Base-by-base conservation (phyloP, 1,140 invertebrate genomes). In the Probaryconus sp. region DNA sequence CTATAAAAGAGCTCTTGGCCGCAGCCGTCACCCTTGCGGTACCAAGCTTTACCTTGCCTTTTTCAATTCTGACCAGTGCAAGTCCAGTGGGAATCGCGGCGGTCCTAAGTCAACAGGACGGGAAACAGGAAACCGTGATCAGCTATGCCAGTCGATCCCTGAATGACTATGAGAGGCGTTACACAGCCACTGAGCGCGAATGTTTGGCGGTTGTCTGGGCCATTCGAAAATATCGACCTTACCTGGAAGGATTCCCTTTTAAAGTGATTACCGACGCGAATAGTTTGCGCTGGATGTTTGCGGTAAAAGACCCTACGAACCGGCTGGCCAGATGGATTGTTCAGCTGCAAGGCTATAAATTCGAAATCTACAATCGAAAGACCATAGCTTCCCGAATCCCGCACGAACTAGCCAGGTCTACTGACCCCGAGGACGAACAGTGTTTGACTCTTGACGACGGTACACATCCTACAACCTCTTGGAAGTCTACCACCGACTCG, bases 21-120 rank as follows among this genome's bases (percentile, higher is more conserved):
- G 1, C 13, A 14, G 0, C 10, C 7, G 11, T 16, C 4, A 37
- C 10, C 1, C 3, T 17, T 10, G 67, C 5, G 43, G 85, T 65
- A 21, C 65, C 43, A 10, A 42, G 75, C 24, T 55, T 55, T 4
- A 26, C 63, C 4, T 14, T 20, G 1, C 37, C 31, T 3, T 63
- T 43, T 21, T 37, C 53, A 45, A 21, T 79, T 2, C 40, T 48
- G 11, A 68, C 74, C 5, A 73, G 78, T 31, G 78, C 73, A 42
- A 53, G 47, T 5, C 6, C 2, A 2, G 37, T 18, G 1, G 37
- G 37, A 7, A 3, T 40, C 9, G 37, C 16, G 9, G 37, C 37
- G 1, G 37, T 40, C 1, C 17, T 40, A 2, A 40, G 14, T 3
- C 37, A 40, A 18, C 2, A n/a, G 9, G 10, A 43, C 13, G 20